phyloP scores from a whole-genome alignment of 2,797 vertebrate species.

The Staurois parvus region DNA sequence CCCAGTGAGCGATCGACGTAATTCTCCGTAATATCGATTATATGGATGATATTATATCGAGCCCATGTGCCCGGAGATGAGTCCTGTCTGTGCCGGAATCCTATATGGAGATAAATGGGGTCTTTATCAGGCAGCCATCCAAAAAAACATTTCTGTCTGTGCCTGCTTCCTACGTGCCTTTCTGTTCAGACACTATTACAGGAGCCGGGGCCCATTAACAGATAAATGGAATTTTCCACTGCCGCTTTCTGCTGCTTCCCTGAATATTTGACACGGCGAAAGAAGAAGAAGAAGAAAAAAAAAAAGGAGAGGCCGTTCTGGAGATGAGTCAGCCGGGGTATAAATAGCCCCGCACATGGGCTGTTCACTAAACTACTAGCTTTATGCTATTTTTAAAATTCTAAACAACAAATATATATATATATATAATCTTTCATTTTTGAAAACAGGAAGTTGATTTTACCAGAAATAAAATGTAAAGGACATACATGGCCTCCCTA shows the following conservation, averaged over 20 bases:
- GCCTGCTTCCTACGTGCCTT: not conserved
- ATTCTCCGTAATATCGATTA: too few relatives aligned
- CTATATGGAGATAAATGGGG: conserved; percentile 12
- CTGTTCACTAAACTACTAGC: not conserved
- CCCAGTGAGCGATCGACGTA: too few relatives aligned
- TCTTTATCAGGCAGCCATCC: conserved; percentile 23
- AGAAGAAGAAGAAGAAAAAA: not conserved
- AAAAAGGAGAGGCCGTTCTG: conserved; percentile 13
- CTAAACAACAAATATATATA: not conserved
- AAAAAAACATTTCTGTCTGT: not conserved
- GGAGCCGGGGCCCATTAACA: not conserved
- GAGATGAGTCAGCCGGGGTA: conserved; percentile 36
- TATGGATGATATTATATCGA: too few relatives aligned
- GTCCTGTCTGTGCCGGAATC: not conserved
- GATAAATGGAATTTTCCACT: conserved; percentile 56
- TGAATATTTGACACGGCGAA: conserved; percentile 44
- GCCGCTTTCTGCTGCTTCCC: conserved; percentile 10
- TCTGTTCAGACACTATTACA: not conserved
- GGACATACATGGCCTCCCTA: too few relatives aligned
- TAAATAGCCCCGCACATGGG: conserved; percentile 24
- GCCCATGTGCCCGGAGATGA: too few relatives aligned
- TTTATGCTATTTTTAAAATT: not conserved
- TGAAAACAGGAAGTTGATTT: not conserved
- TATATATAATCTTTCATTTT: not conserved
- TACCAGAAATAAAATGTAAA: not conserved